Evolutionary conservation across 2,888 invertebrate genomes (phyloP).

Genomic region (Trichopoda pennipes): DNA sequence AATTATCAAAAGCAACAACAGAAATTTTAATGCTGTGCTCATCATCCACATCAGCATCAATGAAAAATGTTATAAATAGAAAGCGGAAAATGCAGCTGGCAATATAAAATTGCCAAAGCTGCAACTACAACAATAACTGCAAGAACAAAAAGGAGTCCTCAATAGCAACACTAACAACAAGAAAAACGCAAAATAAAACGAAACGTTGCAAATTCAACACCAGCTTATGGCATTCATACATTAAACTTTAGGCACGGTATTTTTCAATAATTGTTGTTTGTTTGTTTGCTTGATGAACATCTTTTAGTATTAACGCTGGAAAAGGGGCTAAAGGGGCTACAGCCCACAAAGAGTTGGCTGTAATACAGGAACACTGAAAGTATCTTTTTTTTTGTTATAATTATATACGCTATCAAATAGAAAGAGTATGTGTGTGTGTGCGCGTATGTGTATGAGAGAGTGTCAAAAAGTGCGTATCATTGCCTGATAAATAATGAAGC

Average conservation of each 20-base stretch:
- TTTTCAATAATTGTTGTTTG: conserved; percentile 60
- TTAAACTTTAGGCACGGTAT: conserved; percentile 58
- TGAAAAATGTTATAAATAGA: conserved; percentile 66
- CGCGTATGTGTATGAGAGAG: conserved; percentile 34
- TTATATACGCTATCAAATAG: conserved; percentile 7
- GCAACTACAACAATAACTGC: conserved; percentile 29
- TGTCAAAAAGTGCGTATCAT: conserved; percentile 68
- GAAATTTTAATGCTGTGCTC: conserved; percentile 12
- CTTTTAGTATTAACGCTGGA: background rate
- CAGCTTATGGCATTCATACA: conserved; percentile 62
- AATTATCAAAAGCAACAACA: conserved; percentile 55
- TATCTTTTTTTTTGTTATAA: conserved; percentile 18
- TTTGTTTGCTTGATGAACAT: conserved; percentile 56
- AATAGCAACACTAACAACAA: conserved; percentile 22
- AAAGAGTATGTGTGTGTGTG: background rate
- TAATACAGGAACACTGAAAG: conserved; percentile 47
- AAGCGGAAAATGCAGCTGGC: conserved; percentile 68
- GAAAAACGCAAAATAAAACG: conserved; percentile 22
- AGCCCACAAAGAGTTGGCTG: background rate
- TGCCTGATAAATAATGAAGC: conserved; percentile 60
- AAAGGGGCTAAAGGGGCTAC: background rate
- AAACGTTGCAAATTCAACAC: conserved; percentile 43
- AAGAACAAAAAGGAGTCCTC: conserved; percentile 6
- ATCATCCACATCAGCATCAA: conserved; percentile 33
- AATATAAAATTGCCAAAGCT: conserved; percentile 62